Conservation (phyloP, 2,113 vertebrate genomes). For the Chascanopsetta lugubris region DNA sequence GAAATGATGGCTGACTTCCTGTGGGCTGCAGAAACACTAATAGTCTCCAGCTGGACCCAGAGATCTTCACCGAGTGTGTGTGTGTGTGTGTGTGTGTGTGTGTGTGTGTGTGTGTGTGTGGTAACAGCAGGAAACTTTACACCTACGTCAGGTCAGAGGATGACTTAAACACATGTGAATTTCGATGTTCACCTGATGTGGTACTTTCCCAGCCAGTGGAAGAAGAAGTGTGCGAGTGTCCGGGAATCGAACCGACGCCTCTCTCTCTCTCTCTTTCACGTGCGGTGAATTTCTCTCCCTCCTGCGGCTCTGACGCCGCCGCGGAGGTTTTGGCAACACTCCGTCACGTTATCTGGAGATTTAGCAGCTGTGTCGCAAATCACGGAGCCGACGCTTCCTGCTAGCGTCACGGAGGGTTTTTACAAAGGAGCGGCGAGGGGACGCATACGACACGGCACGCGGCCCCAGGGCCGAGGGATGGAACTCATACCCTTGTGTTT, state of each 20-base stretch:
- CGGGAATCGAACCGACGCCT: slow-evolving; percentile 10
- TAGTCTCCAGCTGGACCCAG: slow-evolving; percentile 85
- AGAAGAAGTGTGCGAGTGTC: neutral
- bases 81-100: slow-evolving; percentile 32
- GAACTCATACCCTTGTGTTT: no score
- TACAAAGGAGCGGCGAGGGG: no score
- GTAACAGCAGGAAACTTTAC: slow-evolving; percentile 60
- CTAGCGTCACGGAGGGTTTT: no score
- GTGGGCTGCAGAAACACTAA: slow-evolving; percentile 87
- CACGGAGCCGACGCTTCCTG: no score
- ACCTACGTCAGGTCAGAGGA: slow-evolving; percentile 62
- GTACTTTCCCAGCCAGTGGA: slow-evolving; percentile 36
- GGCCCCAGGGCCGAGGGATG: no score
- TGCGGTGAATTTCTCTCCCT: neutral
- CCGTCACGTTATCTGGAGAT: no score
- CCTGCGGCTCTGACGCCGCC: no score
- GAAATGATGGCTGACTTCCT: slow-evolving; percentile 96
- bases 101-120: slow-evolving; percentile 27
- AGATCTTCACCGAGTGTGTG: slow-evolving; percentile 48
- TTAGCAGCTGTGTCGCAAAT: no score
- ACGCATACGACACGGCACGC: no score
- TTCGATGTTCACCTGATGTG: slow-evolving; percentile 57
- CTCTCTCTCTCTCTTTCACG: neutral
- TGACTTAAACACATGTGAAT: slow-evolving; percentile 68
- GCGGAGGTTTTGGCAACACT: no score